Evolutionary conservation across 2,888 invertebrate species (phyloP), one percentile per base, ranked within the genome.

Genomic region (Dermolepida albohirtum): DNA sequence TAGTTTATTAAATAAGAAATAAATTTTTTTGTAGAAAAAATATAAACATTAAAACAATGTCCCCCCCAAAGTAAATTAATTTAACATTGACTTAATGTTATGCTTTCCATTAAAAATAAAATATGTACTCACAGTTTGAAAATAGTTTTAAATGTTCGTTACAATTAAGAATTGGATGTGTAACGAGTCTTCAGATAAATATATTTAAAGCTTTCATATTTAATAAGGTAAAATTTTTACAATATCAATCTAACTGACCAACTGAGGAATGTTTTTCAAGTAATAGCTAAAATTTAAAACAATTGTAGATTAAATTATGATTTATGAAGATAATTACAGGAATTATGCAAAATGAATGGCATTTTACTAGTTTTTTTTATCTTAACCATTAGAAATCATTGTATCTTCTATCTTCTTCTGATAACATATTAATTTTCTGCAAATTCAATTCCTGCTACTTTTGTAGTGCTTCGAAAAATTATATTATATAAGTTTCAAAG

Each of bases 331-430:
- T 8, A 14, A 6, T 63, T 83, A 91, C 91, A 52, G 91, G 90
- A 71, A 91, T 86, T 69, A 91, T 86, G 75, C 89, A 89, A 67
- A 89, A 88, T 2, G 89, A 88, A 80, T 90, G 88, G n/a, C 83
- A 84, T 73, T 89, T 89, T 47, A 89, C 85, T 65, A 91, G 81
- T n/a, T n/a, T n/a, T 75, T 87, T 88, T 72, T 89, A 88, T 69
- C 89, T 81, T 41, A 91, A 79, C 91, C 91, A 91, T 63, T 89
- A 84, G 77, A 92, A 92, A 79, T 92, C 92, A 82, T 90, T 91
- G 79, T n/a, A n/a, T n/a, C n/a, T n/a, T n/a, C n/a, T 91, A 92
- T 64, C 91, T 84, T 70, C 91, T 84, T 52, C 90, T 82, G 7
- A 90, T 91, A 59, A 88, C 79, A 75, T 89, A 90, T 74, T 91